Percentiles rank a stretch among this genome's conserved stretches.
These are phyloP conservation scores for Sitodiplosis mosellana DNA, from an alignment of 1,140 invertebrate genomes.

Conservation along the genomic window DNA sequence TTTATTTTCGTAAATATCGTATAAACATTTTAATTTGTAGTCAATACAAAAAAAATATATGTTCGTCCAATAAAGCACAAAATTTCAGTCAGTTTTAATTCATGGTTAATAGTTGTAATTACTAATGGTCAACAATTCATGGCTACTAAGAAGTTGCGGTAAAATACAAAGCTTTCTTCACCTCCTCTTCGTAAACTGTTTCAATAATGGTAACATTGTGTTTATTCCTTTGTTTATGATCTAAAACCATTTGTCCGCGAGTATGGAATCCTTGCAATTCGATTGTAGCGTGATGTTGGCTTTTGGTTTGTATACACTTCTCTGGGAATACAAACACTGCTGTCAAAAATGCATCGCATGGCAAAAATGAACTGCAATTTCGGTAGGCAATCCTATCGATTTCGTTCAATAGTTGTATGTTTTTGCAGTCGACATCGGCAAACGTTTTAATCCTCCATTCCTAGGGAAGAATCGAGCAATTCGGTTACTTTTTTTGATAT, in stretches of 20 bases:
- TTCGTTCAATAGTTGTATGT: not conserved
- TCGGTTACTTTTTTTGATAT: too few species aligned
- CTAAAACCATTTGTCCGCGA: constrained; percentile 38
- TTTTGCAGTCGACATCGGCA: not conserved
- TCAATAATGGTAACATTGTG: not conserved
- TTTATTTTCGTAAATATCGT: too few species aligned
- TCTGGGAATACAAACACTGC: constrained; percentile 29
- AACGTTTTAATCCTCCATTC: not conserved
- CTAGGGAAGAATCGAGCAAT: not conserved
- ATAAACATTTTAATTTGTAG: constrained; percentile 6
- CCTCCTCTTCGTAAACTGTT: not conserved
- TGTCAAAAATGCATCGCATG: constrained; percentile 36
- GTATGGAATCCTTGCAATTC: constrained; percentile 34
- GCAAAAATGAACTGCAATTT: constrained; percentile 1
- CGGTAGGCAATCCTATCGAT: not conserved
- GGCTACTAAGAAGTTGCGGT: too few species aligned
- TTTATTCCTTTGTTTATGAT: constrained; percentile 21
- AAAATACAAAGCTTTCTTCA: too few species aligned
- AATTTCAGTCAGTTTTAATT: too few species aligned
- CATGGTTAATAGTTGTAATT: too few species aligned
- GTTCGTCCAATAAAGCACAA: too few species aligned
- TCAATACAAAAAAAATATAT: too few species aligned
- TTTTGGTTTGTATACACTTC: constrained; percentile 15
- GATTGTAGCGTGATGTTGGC: constrained; percentile 29
- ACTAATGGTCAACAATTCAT: too few species aligned